phyloP scores from a whole-genome alignment of 2,888 invertebrate genomes.

The Dione vanillae region DNA sequence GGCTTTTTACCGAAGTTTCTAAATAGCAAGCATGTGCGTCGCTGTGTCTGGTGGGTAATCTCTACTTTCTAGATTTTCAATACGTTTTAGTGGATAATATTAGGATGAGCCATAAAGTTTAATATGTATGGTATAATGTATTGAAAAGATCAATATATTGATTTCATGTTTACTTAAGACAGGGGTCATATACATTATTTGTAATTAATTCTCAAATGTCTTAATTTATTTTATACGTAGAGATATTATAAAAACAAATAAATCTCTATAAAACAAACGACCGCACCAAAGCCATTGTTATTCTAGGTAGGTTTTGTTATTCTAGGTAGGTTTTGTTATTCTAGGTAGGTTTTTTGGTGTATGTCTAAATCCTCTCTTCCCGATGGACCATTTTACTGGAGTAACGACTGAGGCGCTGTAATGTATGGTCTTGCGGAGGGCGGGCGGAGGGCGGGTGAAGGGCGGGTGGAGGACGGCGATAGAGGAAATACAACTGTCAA shows the following conservation, averaged over 20 bases:
- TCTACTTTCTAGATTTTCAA: no score
- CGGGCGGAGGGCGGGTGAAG: no score
- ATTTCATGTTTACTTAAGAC: no score
- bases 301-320: constrained; percentile 31
- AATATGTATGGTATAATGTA: no score
- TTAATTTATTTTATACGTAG: neutral
- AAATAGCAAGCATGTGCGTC: no score
- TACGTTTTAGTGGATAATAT: no score
- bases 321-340: constrained; percentile 26
- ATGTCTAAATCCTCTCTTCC: constrained; percentile 15
- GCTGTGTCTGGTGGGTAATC: no score
- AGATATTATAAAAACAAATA: neutral
- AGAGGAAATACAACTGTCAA: constrained; percentile 24
- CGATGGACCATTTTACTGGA: constrained; percentile 27
- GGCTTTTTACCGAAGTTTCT: no score
- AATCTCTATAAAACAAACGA: neutral
- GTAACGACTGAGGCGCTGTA: constrained; percentile 32
- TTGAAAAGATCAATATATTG: no score
- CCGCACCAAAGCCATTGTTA: constrained; percentile 1
- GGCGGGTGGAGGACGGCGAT: constrained; percentile 6
- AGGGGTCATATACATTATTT: no score
- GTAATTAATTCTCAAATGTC: no score
- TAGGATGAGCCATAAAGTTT: no score
- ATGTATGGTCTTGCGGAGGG: constrained; percentile 22
- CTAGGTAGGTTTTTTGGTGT: constrained; percentile 30